Evolutionary conservation across 2,888 invertebrate species (phyloP), one percentile per base, ranked within the genome.

Genomic region (Ennomos erosarius): DNA sequence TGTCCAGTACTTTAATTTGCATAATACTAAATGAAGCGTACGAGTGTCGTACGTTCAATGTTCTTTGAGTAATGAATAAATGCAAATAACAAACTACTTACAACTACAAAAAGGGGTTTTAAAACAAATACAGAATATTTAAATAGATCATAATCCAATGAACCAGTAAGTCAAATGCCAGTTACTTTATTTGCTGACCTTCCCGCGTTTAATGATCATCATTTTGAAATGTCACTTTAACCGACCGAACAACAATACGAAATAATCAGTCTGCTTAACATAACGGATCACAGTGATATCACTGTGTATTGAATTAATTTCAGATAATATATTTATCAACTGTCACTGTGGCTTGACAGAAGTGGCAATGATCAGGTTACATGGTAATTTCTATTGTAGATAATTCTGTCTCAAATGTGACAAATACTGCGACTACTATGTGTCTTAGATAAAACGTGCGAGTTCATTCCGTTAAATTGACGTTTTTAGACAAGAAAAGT

Each of bases 161-260:
- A 16, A 1, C 26, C 26, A 26, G 26, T 16, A 16, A 16, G 16
- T 4, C 6, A 26, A 26, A 26, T 26, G 26, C 26, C 26, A 26
- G 26, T 26, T 10, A 33, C 43, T 52, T 39, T 16, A 52, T 38
- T 26, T 12, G 13, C 33, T 48, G 39, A 48, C 48, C 53, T 58
- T 44, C 33, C 39, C 10, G 33, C 26, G 26, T 26, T 6, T 56
- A 58, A 67, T 64, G 58, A 44, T 51, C 39, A 58, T 62, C 53
- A 62, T 64, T 60, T 52, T 48, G 16, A 48, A 62, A 44, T 59
- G 64, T 64, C 64, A 64, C 59, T 38, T 4, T 40, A 35, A 36
- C 11, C 10, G 34, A 38, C 51, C 38, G 3, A 33, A 37, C 26
- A 9, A 46, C 45, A 47, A 47, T 52, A 47, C 37, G 11, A 52